Percentiles rank a stretch among this genome's conserved stretches.
Conservation (phyloP, 2,888 invertebrate genomes). For the Leptarthrus brevirostris region DNA sequence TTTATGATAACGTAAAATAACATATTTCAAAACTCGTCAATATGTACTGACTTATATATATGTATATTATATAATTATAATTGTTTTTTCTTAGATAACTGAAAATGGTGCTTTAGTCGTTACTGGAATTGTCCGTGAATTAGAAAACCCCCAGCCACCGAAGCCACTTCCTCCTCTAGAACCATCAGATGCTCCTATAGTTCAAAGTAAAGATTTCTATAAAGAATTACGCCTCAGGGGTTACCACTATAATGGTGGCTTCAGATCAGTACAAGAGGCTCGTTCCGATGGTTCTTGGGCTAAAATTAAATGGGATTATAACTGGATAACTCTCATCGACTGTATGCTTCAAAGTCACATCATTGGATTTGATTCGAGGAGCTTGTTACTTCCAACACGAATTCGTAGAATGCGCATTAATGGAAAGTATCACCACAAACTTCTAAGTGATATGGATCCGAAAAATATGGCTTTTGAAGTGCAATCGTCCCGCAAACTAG, state of each 20-base stretch:
- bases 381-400: conserved; percentile 80
- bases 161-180: conserved; percentile 56
- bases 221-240: conserved; percentile 78
- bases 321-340: conserved; percentile 91
- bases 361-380: conserved; percentile 75
- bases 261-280: conserved; percentile 61
- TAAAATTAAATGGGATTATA: conserved; percentile 75
- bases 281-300: conserved; percentile 64
- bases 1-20: no score
- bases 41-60: no score
- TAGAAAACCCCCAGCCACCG: conserved; percentile 57
- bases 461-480: conserved; percentile 62
- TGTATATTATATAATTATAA: not conserved
- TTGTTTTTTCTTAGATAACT: conserved; percentile 68
- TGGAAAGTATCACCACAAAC: conserved; percentile 71
- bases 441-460: conserved; percentile 65
- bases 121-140: conserved; percentile 74
- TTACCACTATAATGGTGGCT: conserved; percentile 71
- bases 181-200: conserved; percentile 57
- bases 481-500: conserved; percentile 59
- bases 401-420: conserved; percentile 78
- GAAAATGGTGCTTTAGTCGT: conserved; percentile 78
- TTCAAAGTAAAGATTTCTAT: conserved; percentile 76
- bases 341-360: conserved; percentile 87
- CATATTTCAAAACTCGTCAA: no score